Conservation (phyloP, 1,140 invertebrate species). For the Drosophila kanapiae region DNA sequence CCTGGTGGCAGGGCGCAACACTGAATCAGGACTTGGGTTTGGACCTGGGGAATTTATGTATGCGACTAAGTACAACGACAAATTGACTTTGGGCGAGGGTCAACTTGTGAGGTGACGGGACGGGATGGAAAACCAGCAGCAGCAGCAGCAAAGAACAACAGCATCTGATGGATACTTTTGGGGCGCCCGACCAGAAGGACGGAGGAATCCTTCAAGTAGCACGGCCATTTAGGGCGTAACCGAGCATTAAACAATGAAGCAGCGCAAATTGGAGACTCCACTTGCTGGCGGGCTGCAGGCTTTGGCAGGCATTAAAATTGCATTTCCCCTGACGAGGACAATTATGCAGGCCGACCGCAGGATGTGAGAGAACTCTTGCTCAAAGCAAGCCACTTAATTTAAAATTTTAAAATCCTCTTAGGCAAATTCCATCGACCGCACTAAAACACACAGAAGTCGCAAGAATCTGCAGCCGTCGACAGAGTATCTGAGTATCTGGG, state of each 20-base stretch:
- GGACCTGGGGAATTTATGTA: constrained; percentile 59
- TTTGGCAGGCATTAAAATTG: constrained; percentile 53
- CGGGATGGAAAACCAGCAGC: not conserved
- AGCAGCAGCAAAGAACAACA: constrained; percentile 2
- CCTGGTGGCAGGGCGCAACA: not conserved
- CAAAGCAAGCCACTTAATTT: constrained; percentile 74
- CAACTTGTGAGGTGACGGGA: not conserved
- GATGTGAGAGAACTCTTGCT: constrained; percentile 34
- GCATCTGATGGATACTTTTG: constrained; percentile 32
- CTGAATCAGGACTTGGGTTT: constrained; percentile 10
- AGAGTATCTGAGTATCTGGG: constrained; percentile 15
- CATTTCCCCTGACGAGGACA: constrained; percentile 56
- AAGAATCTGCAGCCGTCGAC: constrained; percentile 17
- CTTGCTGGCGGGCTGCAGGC: constrained; percentile 21
- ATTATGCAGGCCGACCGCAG: constrained; percentile 73
- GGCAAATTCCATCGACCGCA: constrained; percentile 72
- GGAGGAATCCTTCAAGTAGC: constrained; percentile 64
- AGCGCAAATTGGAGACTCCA: constrained; percentile 30
- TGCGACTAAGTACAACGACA: constrained; percentile 41
- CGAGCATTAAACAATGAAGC: constrained; percentile 60
- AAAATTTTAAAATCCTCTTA: constrained; percentile 81
- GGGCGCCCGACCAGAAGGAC: not conserved
- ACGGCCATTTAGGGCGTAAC: constrained; percentile 52
- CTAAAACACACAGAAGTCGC: constrained; percentile 66
- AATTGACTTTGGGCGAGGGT: constrained; percentile 63